These are phyloP conservation scores for Peromyscus leucopus DNA, from an alignment of 2,113 vertebrate species.

Conservation along the genomic window DNA sequence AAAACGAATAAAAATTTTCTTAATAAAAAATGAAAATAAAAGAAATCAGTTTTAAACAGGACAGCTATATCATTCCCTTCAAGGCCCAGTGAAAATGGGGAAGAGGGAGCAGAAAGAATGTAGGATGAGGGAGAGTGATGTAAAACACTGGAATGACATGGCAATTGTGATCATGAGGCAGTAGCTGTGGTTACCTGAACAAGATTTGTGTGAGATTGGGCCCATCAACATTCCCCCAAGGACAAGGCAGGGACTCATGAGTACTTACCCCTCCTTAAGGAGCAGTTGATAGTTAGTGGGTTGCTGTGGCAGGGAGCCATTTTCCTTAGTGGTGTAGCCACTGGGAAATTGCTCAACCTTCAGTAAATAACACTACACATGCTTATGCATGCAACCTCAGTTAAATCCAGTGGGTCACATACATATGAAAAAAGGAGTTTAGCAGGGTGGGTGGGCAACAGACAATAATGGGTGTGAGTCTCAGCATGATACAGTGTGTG, in stretches of 20 bases:
- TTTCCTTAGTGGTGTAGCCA: background rate
- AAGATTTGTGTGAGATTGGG: background rate
- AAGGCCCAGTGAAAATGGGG: background rate
- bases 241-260: background rate
- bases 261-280: background rate
- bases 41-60: background rate
- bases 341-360: background rate
- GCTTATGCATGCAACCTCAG: background rate
- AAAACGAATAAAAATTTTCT: no score
- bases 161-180: background rate
- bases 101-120: background rate
- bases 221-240: background rate
- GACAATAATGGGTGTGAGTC: background rate
- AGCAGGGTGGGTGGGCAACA: background rate
- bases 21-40: no score
- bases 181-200: background rate
- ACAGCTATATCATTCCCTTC: background rate
- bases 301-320: background rate
- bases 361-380: background rate
- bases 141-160: background rate
- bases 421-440: background rate
- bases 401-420: background rate
- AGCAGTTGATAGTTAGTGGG: background rate
- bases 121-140: background rate
- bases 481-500: background rate